Conservation (phyloP, 2,797 vertebrate genomes). For the Sebastes kiyomatsui region DNA sequence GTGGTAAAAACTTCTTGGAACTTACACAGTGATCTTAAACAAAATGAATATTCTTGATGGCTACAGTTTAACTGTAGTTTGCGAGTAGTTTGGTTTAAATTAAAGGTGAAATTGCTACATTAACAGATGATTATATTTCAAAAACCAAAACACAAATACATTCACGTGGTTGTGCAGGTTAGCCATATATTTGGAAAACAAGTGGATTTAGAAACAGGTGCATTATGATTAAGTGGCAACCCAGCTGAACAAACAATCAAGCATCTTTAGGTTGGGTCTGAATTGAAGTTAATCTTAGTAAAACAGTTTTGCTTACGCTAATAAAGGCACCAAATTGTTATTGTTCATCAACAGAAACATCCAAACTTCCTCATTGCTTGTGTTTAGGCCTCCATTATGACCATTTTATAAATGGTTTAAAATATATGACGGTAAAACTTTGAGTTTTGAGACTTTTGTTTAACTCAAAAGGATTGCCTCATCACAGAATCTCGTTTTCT, state of each 20-base stretch:
- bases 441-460: not conserved
- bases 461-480: not conserved
- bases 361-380: too few relatives aligned
- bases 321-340: not conserved
- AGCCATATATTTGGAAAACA: not conserved
- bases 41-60: not conserved
- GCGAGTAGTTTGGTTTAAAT: not conserved
- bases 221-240: not conserved
- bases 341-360: not conserved
- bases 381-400: not conserved
- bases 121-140: not conserved
- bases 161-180: not conserved
- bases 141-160: not conserved
- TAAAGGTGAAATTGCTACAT: not conserved
- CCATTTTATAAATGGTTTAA: too few relatives aligned
- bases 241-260: not conserved
- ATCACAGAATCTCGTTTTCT: not conserved
- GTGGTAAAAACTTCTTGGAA: not conserved
- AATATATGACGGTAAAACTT: fast-evolving
- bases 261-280: not conserved
- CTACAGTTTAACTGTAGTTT: not conserved
- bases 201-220: not conserved
- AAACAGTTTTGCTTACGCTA: not conserved
- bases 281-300: not conserved
- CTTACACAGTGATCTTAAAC: not conserved